Evolutionary conservation across 1,140 invertebrate genomes (phyloP).

Genomic region (Bombyx mori): DNA sequence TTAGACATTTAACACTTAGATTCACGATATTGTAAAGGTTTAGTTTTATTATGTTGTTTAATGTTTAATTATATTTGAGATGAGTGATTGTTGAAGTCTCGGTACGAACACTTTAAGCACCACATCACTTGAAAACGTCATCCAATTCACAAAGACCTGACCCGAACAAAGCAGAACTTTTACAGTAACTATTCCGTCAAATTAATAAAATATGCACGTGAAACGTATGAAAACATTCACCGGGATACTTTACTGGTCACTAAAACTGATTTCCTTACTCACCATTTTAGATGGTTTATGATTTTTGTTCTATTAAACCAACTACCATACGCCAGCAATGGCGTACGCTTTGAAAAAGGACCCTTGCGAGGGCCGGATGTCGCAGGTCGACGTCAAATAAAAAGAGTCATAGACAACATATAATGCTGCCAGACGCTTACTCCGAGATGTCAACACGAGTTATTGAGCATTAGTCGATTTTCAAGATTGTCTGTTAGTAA

Average conservation of each 20-base stretch:
- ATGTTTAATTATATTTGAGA: too few relatives aligned
- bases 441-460: too few relatives aligned
- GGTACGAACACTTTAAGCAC: constrained; percentile 35
- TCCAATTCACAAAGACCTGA: constrained; percentile 48
- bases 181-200: constrained; percentile 23
- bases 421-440: constrained; percentile 12
- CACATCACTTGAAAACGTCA: constrained; percentile 58
- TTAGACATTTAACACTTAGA: constrained; percentile 34
- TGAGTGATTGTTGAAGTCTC: constrained; percentile 4
- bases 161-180: constrained; percentile 31
- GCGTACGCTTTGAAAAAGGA: constrained; percentile 82
- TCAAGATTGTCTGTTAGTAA: too few relatives aligned
- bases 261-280: constrained; percentile 67
- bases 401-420: constrained; percentile 36
- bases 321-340: constrained; percentile 86
- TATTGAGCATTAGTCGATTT: too few relatives aligned
- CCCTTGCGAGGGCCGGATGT: constrained; percentile 53
- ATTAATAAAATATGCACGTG: constrained; percentile 44
- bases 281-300: constrained; percentile 90
- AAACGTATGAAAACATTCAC: constrained; percentile 28
- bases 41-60: too few relatives aligned
- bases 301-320: constrained; percentile 79
- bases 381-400: constrained; percentile 38
- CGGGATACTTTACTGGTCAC: constrained; percentile 35
- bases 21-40: background rate